phyloP scores from a whole-genome alignment of 2,797 vertebrate species.

The Tapera naevia region DNA sequence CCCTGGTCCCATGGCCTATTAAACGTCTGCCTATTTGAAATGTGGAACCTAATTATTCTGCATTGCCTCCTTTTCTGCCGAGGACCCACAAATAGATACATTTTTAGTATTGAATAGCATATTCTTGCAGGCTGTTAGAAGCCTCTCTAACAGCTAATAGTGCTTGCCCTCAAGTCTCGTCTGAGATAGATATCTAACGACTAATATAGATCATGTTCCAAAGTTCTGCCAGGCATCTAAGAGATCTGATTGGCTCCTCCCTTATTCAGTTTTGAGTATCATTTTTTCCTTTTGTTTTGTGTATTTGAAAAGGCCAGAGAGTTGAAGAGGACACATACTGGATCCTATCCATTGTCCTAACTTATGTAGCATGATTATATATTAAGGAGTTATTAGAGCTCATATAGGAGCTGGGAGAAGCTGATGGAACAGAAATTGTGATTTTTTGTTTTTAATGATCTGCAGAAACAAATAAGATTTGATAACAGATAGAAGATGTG shows the following conservation, averaged over 20 bases:
- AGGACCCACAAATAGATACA: background rate
- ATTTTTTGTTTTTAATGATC: background rate
- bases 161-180: background rate
- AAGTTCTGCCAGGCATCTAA: background rate
- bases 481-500: background rate
- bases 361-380: background rate
- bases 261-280: background rate
- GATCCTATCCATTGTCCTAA: background rate
- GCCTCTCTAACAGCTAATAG: background rate
- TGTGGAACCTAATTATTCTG: background rate
- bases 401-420: background rate
- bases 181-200: background rate
- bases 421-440: background rate
- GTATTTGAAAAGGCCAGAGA: background rate
- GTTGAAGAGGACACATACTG: background rate
- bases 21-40: background rate
- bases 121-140: background rate
- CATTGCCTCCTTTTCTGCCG: background rate
- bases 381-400: background rate
- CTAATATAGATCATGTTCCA: background rate
- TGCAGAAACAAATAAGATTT: background rate
- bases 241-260: background rate
- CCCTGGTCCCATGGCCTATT: background rate
- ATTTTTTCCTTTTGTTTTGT: background rate
- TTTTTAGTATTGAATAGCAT: background rate